Conservation (phyloP, 2,797 vertebrate genomes). For the Tiaroga cobitis region DNA sequence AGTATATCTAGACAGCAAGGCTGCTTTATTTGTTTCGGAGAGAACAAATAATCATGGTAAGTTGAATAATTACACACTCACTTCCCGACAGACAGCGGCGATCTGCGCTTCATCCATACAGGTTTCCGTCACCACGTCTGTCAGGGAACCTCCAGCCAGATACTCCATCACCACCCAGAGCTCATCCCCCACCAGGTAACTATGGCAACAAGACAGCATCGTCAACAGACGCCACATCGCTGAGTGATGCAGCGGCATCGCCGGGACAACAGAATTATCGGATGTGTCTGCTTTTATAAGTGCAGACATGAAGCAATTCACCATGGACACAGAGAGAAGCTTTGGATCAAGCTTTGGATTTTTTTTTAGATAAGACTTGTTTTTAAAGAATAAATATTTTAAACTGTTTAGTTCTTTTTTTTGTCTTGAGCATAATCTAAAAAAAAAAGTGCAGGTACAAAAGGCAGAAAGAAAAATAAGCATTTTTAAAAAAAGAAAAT, state of each 20-base stretch:
- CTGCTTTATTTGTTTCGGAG: not conserved
- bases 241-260: constrained; percentile 42
- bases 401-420: not conserved
- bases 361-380: not conserved
- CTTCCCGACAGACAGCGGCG: constrained; percentile 95
- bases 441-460: not conserved
- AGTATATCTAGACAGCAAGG: not conserved
- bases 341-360: not conserved
- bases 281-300: constrained; percentile 21
- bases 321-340: constrained; percentile 48
- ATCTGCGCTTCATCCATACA: constrained; percentile 98
- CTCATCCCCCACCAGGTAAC: constrained; percentile 96
- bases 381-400: not conserved
- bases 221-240: constrained; percentile 46
- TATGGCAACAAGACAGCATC: constrained; percentile 62
- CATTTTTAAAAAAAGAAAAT: not conserved
- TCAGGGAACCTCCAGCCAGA: constrained; percentile 93
- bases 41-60: not conserved
- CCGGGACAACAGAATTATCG: constrained; percentile 55
- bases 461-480: too few relatives aligned
- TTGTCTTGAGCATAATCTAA: not conserved
- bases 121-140: constrained; percentile 94
- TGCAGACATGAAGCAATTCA: constrained; percentile 46
- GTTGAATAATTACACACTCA: constrained; percentile 62
- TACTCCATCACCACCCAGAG: constrained; percentile 99